These are phyloP conservation scores for Xanthorhoe spadicearia DNA, from an alignment of 2,888 invertebrate species.

Conservation along the genomic window DNA sequence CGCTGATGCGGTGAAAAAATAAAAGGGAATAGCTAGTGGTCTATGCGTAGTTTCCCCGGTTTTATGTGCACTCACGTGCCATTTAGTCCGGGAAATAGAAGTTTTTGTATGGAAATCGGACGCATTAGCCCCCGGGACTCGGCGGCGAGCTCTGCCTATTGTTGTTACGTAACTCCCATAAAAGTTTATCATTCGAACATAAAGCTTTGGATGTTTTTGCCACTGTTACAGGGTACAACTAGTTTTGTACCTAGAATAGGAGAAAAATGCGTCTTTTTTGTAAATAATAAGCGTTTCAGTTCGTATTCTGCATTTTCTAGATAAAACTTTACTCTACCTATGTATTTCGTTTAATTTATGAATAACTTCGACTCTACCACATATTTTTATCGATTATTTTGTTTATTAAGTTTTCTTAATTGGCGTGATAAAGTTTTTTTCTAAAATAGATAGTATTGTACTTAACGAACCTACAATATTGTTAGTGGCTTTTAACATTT, in stretches of 20 bases:
- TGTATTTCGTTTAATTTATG: no score
- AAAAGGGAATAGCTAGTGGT: conserved; percentile 59
- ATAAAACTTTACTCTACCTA: background rate
- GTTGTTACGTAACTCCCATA: conserved; percentile 77
- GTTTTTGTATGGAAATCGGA: conserved; percentile 84
- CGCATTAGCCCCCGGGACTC: conserved; percentile 74
- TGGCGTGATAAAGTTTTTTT: no score
- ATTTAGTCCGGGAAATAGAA: conserved; percentile 84
- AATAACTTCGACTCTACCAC: no score
- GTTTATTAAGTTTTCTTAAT: no score
- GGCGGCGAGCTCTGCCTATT: conserved; percentile 73
- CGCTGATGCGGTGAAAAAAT: conserved; percentile 57
- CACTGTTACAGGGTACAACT: conserved; percentile 36
- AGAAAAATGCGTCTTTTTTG: background rate
- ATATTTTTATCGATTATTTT: no score
- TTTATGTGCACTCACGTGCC: conserved; percentile 83
- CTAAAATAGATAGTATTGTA: no score
- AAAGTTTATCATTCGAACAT: conserved; percentile 79
- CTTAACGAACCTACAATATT: no score
- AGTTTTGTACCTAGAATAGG: conserved; percentile 17
- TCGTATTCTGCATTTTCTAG: background rate
- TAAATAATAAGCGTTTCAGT: conserved; percentile 1
- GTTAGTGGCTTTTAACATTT: no score
- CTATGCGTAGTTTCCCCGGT: conserved; percentile 75
- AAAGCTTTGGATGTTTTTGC: conserved; percentile 62